Evolutionary conservation across 2,888 invertebrate species (phyloP), one percentile per base, ranked within the genome.

Genomic region (Thymelicus acteon): DNA sequence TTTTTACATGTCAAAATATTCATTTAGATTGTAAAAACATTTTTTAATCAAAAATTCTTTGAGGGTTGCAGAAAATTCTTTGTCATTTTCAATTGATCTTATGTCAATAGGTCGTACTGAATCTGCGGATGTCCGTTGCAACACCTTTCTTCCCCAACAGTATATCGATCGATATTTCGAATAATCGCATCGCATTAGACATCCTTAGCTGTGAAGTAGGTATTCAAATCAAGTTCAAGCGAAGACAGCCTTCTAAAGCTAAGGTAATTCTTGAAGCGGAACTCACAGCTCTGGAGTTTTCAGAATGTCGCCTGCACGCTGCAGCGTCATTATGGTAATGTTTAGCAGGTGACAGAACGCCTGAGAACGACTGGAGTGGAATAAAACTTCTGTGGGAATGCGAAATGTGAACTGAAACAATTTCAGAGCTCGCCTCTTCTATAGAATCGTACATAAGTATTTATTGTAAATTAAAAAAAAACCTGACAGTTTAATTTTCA

Each of bases 261-360:
- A 24, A 54, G 54, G 31, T 24, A 49, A 40, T 60, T 60, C 60
- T 60, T 60, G 60, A 19, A 60, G 40, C 60, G 60, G 39, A 60
- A 60, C 31, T 57, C 13, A 57, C 57, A 37, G 57, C 57, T 40
- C 60, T 40, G 39, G 60, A 60, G 60, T 60, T 60, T 60, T 60
- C 60, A 60, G 19, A 58, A 39, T 58, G 60, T 39, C 19, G 19
- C 19, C 19, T 37, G 31, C 37, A 31, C 19, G 3, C 37, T 37
- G 58, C 40, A 24, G 31, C 31, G 1, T 10, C 57, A 60, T 60
- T 60, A 60, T 60, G 60, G 40, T 40, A 60, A 60, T 60, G n/a
- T 60, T n/a, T n/a, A 31, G 31, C 31, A 31, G 31, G 1, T n/a
- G 58, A n/a, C n/a, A 37, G 57, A 49, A 49, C 49, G 15, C 1